A percentile compares a stretch with the other conserved stretches of the same genome.
phyloP scores from a whole-genome alignment of 2,797 vertebrate species.

The Nannoperca obscura region DNA sequence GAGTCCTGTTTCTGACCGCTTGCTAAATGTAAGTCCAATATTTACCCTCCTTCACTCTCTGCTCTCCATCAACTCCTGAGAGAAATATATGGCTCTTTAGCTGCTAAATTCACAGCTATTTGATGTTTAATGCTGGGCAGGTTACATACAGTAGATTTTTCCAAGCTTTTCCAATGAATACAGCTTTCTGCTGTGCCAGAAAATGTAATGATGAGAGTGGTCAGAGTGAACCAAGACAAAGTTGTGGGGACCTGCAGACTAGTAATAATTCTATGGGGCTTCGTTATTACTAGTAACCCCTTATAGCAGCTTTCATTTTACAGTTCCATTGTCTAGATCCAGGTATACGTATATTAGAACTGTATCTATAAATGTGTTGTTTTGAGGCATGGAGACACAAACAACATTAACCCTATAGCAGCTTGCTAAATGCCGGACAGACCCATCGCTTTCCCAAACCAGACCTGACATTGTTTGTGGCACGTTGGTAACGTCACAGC shows the following conservation, averaged over 20 bases:
- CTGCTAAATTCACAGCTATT: too few species aligned
- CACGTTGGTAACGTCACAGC: constrained; percentile 12
- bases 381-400: background rate
- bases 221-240: background rate
- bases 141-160: too few species aligned
- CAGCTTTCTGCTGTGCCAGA: too few species aligned
- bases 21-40: background rate
- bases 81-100: background rate
- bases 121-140: too few species aligned
- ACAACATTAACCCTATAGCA: constrained; percentile 33
- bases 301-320: background rate
- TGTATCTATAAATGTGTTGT: background rate
- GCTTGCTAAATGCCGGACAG: constrained; percentile 53
- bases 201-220: background rate
- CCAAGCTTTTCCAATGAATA: too few species aligned
- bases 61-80: background rate
- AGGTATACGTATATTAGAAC: too few species aligned
- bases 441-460: constrained; percentile 34
- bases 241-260: background rate
- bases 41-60: too few species aligned
- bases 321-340: background rate
- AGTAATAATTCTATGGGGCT: background rate
- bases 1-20: background rate
- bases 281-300: background rate
- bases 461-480: constrained; percentile 41